Conservation (phyloP, 2,797 vertebrate species). For the Knipowitschia caucasica region DNA sequence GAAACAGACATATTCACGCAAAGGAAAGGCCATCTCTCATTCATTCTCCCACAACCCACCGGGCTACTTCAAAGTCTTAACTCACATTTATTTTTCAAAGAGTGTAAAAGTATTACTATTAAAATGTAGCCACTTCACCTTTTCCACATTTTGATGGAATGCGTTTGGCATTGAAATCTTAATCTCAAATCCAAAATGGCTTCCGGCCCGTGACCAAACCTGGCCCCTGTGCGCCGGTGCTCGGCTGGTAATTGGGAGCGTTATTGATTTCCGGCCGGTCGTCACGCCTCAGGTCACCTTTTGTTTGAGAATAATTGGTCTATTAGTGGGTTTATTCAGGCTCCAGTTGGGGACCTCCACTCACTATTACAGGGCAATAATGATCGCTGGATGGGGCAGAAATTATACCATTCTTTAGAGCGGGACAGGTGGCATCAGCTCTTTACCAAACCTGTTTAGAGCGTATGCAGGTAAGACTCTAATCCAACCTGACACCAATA, state of each 20-base stretch:
- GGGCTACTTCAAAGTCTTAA: slow-evolving; percentile 16
- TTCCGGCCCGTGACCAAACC: slow-evolving; percentile 47
- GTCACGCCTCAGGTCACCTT: slow-evolving; percentile 76
- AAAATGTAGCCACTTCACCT: slow-evolving; percentile 49
- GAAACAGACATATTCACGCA: background rate
- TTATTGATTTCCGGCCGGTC: slow-evolving; percentile 77
- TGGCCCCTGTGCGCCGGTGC: slow-evolving; percentile 35
- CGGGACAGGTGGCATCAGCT: slow-evolving; percentile 35
- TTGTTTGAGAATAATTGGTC: slow-evolving; percentile 82
- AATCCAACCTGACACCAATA: too few relatives aligned
- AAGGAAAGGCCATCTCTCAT: slow-evolving; percentile 9
- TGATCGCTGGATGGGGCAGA: slow-evolving; percentile 50
- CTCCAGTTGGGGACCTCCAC: slow-evolving; percentile 66
- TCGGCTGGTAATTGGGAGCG: slow-evolving; percentile 66
- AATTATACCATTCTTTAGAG: slow-evolving; percentile 51
- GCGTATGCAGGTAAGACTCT: too few relatives aligned
- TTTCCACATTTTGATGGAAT: slow-evolving; percentile 31
- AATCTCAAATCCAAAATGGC: slow-evolving; percentile 49
- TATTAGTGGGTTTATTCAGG: slow-evolving; percentile 75
- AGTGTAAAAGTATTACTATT: slow-evolving; percentile 28
- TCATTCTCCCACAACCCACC: slow-evolving; percentile 6
- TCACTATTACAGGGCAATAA: slow-evolving; percentile 69
- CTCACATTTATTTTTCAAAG: slow-evolving; percentile 46
- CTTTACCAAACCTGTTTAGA: too few relatives aligned
- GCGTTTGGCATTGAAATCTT: slow-evolving; percentile 52